Evolutionary conservation across 2,888 invertebrate genomes (phyloP).

Genomic region (Phasia obesa): DNA sequence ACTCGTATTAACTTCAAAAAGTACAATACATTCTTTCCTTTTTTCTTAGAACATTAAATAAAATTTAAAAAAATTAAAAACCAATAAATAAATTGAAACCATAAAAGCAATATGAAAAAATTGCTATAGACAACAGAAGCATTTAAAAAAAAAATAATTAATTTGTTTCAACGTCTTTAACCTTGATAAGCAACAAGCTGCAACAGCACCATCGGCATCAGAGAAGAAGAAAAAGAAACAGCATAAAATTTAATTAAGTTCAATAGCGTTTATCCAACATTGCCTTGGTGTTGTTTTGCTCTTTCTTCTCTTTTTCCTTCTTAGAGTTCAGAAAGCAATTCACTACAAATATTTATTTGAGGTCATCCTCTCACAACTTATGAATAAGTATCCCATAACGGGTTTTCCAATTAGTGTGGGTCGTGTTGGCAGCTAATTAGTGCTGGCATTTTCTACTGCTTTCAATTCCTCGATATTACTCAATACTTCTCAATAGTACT

Average conservation of each 20-base stretch:
- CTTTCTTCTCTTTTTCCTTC: constrained; percentile 11
- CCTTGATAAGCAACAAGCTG: constrained; percentile 58
- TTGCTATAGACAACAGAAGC: constrained; percentile 6
- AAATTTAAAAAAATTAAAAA: constrained; percentile 3
- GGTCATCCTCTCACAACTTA: no score
- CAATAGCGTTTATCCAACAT: constrained; percentile 35
- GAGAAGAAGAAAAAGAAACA: constrained; percentile 5
- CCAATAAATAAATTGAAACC: constrained; percentile 23
- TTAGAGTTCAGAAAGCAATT: neutral
- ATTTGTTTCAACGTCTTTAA: constrained; percentile 59
- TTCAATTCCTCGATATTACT: no score
- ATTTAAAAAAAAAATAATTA: constrained; percentile 55
- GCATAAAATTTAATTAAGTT: constrained; percentile 66
- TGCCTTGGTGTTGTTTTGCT: constrained; percentile 22
- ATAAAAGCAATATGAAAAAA: constrained; percentile 6
- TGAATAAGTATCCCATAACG: no score
- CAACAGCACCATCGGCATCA: constrained; percentile 4
- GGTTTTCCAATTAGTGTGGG: no score
- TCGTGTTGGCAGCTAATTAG: no score
- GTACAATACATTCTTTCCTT: no score
- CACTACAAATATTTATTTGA: neutral
- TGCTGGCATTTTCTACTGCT: no score
- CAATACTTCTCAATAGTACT: no score
- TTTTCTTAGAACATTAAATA: neutral
- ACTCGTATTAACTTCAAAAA: no score